Evolutionary conservation across 53 echinoderm and acorn worm genomes (phyloP).

Genomic region (Paelopatides confundens): DNA sequence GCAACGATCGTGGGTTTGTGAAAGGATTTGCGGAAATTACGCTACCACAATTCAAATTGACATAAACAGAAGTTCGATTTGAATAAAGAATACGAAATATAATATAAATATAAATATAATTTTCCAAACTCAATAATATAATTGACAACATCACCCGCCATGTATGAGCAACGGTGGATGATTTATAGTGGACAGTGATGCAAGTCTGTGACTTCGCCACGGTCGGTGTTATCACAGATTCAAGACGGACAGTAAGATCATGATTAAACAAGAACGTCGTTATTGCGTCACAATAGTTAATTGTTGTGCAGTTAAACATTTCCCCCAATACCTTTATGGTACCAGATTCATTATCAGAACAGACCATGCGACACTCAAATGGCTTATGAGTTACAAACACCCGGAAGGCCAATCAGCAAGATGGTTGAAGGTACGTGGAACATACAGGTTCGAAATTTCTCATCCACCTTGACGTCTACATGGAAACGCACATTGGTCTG

Average conservation of each 20-base stretch:
- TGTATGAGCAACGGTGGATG: neutral
- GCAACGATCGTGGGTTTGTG: conserved; percentile 2
- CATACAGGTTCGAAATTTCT: conserved; percentile 36
- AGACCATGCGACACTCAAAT: conserved; percentile 53
- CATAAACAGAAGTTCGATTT: too few relatives aligned
- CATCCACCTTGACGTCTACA: conserved; percentile 53
- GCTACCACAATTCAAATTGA: neutral
- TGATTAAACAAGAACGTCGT: conserved; percentile 33
- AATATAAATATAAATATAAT: too few relatives aligned
- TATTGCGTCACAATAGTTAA: conserved; percentile 51
- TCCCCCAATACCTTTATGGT: conserved; percentile 59
- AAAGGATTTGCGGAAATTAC: neutral
- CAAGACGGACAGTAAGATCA: conserved; percentile 10
- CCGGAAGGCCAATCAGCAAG: conserved; percentile 62
- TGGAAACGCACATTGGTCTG: conserved; percentile 44
- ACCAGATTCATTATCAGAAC: conserved; percentile 34
- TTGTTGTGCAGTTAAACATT: conserved; percentile 46
- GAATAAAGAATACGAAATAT: conserved; percentile 23
- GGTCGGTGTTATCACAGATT: conserved; percentile 38
- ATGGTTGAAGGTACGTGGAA: conserved; percentile 42
- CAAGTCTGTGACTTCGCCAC: conserved; percentile 15
- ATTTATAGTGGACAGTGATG: conserved; percentile 40
- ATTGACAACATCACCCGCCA: neutral
- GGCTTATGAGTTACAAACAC: conserved; percentile 42
- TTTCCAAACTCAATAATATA: conserved; percentile 25